Percentiles rank a stretch among this genome's conserved stretches.
Evolutionary conservation across 2,113 vertebrate genomes (phyloP).

Genomic region (Psilopogon haemacephalus): DNA sequence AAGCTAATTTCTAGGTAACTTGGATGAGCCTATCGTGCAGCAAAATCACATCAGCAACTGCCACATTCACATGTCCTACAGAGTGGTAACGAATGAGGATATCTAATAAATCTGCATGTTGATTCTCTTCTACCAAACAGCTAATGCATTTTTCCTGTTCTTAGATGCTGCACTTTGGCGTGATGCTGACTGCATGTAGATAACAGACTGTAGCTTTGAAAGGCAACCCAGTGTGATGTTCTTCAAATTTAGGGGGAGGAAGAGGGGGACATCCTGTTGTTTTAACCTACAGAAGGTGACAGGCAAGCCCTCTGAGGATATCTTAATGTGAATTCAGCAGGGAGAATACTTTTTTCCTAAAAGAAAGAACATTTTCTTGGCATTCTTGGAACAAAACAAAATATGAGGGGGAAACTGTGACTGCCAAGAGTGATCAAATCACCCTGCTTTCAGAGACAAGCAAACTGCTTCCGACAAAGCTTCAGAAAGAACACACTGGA

Average conservation of each 20-base stretch:
- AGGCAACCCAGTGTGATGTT: background rate
- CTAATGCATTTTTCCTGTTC: background rate
- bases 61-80: background rate
- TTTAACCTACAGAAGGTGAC: constrained; percentile 52
- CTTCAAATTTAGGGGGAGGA: background rate
- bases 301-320: constrained; percentile 26
- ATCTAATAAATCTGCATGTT: background rate
- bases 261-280: background rate
- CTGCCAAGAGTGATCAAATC: constrained; percentile 59
- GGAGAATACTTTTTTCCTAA: constrained; percentile 22
- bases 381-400: constrained; percentile 50
- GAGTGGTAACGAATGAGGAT: background rate
- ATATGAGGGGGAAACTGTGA: background rate
- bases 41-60: background rate
- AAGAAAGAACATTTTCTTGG: constrained; percentile 55
- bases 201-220: background rate
- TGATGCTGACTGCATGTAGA: background rate
- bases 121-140: background rate
- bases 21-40: background rate
- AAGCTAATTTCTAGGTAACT: background rate
- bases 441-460: background rate
- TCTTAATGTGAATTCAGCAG: background rate
- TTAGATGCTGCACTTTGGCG: background rate
- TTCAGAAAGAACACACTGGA: background rate
- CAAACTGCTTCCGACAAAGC: constrained; percentile 31